phyloP scores from a whole-genome alignment of 2,888 invertebrate species.

The Bimastos eiseni region DNA sequence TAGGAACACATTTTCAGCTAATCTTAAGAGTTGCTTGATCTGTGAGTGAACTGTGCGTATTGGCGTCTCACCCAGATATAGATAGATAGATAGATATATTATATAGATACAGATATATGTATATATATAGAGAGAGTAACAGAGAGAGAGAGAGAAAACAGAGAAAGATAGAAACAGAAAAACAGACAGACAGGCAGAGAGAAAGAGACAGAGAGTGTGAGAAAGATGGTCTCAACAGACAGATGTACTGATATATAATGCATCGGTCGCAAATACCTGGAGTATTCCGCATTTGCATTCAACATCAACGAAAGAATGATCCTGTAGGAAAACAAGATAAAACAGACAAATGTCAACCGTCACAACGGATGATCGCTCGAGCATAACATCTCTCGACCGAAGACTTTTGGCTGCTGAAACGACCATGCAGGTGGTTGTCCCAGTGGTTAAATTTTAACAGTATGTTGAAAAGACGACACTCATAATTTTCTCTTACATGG shows the following conservation, averaged over 20 bases:
- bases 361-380: background rate
- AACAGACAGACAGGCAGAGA: too few species aligned
- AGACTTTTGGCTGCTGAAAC: too few species aligned
- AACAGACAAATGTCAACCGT: background rate
- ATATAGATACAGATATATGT: too few species aligned
- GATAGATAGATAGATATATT: too few species aligned
- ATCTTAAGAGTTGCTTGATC: background rate
- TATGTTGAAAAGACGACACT: background rate
- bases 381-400: too few species aligned
- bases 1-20: background rate
- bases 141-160: too few species aligned
- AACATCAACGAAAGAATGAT: conserved; percentile 85
- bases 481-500: background rate
- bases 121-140: too few species aligned
- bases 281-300: conserved; percentile 90
- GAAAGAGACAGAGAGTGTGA: too few species aligned
- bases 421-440: too few species aligned
- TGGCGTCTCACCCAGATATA: too few species aligned
- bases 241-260: background rate
- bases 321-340: conserved; percentile 65
- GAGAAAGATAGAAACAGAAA: too few species aligned
- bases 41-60: background rate
- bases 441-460: background rate
- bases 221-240: too few species aligned
- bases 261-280: conserved; percentile 71